phyloP scores from a whole-genome alignment of 2,888 invertebrate species.

The Brachypalpus laphriformis region DNA sequence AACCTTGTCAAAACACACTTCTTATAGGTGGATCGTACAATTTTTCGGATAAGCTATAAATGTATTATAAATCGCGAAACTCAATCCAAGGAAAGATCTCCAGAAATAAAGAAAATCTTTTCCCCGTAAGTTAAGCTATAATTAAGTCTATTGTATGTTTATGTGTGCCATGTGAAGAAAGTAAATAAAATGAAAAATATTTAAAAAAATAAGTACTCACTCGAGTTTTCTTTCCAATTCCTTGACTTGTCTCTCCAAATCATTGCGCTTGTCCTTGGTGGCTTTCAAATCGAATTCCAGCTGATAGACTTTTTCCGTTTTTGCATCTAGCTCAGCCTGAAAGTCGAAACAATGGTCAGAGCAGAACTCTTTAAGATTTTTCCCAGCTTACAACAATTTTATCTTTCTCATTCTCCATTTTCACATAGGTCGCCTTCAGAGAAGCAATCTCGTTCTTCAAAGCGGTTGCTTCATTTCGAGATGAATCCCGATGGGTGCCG shows the following conservation, averaged over 20 bases:
- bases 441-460: conserved; percentile 87
- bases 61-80: background rate
- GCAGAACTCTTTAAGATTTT: background rate
- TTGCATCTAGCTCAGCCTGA: conserved; percentile 87
- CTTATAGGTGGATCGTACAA: conserved; percentile 76
- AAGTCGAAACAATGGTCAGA: no score
- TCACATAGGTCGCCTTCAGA: conserved; percentile 86
- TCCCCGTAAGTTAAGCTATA: conserved; percentile 1
- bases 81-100: conserved; percentile 2
- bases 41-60: conserved; percentile 72
- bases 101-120: background rate
- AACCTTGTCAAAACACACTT: conserved; percentile 20
- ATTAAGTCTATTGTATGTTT: conserved; percentile 32
- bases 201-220: conserved; percentile 79
- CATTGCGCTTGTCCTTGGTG: conserved; percentile 84
- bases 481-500: conserved; percentile 85
- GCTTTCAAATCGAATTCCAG: conserved; percentile 87
- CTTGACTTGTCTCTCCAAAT: conserved; percentile 84
- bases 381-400: conserved; percentile 85
- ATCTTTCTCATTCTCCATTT: conserved; percentile 89
- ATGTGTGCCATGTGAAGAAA: conserved; percentile 56
- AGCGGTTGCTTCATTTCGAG: conserved; percentile 85
- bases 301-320: conserved; percentile 87
- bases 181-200: conserved; percentile 29
- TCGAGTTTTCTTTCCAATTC: conserved; percentile 85